Percentiles rank a stretch among this genome's conserved stretches.
Conservation (phyloP, 2,797 vertebrate species). For the Pogoniulus pusillus region DNA sequence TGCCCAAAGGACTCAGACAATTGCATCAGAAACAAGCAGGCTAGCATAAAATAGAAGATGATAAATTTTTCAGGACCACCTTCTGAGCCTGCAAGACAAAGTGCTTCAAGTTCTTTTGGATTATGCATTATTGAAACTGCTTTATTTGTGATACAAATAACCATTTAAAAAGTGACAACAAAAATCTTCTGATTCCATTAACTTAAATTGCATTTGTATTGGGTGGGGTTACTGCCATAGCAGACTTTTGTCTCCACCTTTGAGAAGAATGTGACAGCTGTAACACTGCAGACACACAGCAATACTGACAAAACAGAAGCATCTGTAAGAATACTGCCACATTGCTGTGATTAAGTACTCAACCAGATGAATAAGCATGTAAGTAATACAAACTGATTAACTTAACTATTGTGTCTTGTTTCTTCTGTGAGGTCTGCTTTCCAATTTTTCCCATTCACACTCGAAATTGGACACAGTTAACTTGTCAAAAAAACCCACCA, state of each 20-base stretch:
- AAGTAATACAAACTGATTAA: not conserved
- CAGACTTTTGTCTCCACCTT: not conserved
- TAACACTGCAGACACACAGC: not conserved
- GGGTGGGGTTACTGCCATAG: not conserved
- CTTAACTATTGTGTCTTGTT: not conserved
- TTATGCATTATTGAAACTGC: slow-evolving; percentile 41
- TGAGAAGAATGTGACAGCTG: not conserved
- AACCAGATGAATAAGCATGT: not conserved
- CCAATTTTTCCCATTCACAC: not conserved
- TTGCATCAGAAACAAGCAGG: slow-evolving; percentile 63
- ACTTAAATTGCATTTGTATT: not conserved
- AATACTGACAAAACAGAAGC: not conserved
- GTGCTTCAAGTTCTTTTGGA: slow-evolving; percentile 43
- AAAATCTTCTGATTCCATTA: not conserved
- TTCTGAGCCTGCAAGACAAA: slow-evolving; percentile 67
- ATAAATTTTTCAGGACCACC: slow-evolving; percentile 77
- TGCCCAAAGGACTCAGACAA: slow-evolving; percentile 53
- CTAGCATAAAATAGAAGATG: slow-evolving; percentile 58
- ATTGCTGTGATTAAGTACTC: not conserved
- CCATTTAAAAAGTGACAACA: not conserved
- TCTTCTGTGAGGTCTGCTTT: not conserved
- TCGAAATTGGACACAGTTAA: not conserved
- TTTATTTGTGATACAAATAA: slow-evolving; percentile 15
- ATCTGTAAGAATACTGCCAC: not conserved
- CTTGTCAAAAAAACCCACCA: not conserved